Evolutionary conservation across 2,888 invertebrate genomes (phyloP).

Genomic region (Mimachlamys varia): DNA sequence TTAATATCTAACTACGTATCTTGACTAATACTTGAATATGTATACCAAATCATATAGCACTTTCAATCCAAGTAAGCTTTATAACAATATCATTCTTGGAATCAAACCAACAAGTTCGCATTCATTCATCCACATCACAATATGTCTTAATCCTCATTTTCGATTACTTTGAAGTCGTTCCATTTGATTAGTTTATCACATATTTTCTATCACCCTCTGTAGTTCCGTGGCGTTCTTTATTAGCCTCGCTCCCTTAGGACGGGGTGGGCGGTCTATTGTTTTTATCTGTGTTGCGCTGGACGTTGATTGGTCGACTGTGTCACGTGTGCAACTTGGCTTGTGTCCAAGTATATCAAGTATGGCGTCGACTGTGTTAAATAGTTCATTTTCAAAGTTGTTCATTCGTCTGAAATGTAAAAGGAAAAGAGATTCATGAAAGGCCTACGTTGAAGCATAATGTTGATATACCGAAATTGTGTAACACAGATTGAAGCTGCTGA

Average conservation of each 20-base stretch:
- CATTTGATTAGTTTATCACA: conserved; percentile 53
- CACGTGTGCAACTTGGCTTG: conserved; percentile 66
- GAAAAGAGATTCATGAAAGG: not conserved
- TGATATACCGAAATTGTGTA: too few species aligned
- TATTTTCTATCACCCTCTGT: conserved; percentile 61
- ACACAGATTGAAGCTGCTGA: too few species aligned
- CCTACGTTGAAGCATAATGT: not conserved
- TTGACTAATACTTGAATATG: too few species aligned
- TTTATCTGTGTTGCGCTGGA: conserved; percentile 36
- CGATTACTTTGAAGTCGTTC: not conserved
- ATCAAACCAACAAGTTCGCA: too few species aligned
- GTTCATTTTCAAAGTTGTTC: conserved; percentile 78
- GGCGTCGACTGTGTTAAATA: conserved; percentile 78
- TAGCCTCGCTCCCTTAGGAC: conserved; percentile 62
- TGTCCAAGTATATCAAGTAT: conserved; percentile 78
- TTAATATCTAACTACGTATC: too few species aligned
- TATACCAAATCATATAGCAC: too few species aligned
- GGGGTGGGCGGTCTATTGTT: conserved; percentile 41
- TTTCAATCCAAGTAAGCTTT: too few species aligned
- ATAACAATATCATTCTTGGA: too few species aligned
- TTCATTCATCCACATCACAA: not conserved
- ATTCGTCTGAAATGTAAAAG: conserved; percentile 74
- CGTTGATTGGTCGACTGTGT: not conserved
- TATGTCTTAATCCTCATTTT: not conserved
- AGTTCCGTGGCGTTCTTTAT: conserved; percentile 69